These are phyloP conservation scores for Acleris literana DNA, from an alignment of 2,888 invertebrate species.

Conservation along the genomic window DNA sequence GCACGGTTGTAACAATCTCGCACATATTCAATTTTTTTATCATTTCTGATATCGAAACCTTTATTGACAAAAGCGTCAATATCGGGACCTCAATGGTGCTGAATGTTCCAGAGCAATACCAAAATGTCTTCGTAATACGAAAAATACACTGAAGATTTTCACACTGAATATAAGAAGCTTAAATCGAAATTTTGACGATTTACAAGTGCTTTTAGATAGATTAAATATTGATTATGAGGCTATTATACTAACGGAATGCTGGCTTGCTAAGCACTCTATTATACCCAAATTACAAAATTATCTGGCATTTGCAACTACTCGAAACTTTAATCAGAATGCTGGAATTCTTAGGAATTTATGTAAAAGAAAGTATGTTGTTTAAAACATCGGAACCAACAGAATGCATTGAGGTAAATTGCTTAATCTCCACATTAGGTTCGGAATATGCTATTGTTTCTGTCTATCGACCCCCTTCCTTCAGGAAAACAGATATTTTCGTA, in stretches of 20 bases:
- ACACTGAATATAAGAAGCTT: conserved; percentile 10
- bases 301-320: not conserved
- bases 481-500: conserved; percentile 1
- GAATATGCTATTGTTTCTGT: conserved; percentile 9
- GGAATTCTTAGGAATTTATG: not conserved
- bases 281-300: conserved; percentile 2
- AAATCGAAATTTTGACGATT: conserved; percentile 5
- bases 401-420: conserved; percentile 9
- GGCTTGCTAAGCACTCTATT: not conserved
- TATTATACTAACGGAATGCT: conserved; percentile 3
- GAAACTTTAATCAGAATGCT: conserved; percentile 3
- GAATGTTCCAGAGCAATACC: conserved; percentile 4
- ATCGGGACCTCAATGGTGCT: conserved; percentile 8
- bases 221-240: not conserved
- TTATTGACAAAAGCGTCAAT: conserved; percentile 14
- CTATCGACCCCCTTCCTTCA: conserved; percentile 2
- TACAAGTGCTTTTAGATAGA: conserved; percentile 9
- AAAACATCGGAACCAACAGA: conserved; percentile 2
- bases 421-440: not conserved
- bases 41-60: not conserved
- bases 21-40: not conserved
- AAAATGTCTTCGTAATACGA: not conserved
- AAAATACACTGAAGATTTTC: not conserved
- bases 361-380: not conserved
- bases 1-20: not conserved